A percentile compares a stretch with the other conserved stretches of the same genome.
phyloP scores from a whole-genome alignment of 2,113 vertebrate species.

The Melanocharis versteri region DNA sequence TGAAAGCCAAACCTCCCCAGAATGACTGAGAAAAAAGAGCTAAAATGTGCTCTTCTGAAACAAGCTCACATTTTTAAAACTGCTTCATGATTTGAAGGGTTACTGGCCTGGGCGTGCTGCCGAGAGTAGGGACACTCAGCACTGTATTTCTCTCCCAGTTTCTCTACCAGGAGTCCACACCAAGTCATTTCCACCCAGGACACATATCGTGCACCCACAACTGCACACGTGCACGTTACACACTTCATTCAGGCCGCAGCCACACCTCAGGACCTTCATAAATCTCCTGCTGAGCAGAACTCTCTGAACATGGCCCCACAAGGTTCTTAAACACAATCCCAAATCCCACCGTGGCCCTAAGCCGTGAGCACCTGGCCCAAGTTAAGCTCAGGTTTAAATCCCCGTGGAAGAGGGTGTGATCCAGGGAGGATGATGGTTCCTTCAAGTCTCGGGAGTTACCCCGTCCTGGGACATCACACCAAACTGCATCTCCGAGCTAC shows the following conservation, averaged over 20 bases:
- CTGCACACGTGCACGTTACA: neutral
- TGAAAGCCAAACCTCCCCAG: neutral
- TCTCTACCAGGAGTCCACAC: neutral
- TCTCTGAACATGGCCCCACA: neutral
- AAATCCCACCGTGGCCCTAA: neutral
- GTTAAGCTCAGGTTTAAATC: neutral
- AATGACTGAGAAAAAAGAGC: neutral
- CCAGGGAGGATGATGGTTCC: neutral
- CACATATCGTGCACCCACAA: rapidly evolving
- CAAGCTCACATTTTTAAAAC: neutral
- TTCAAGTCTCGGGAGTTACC: rapidly evolving
- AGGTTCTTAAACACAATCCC: neutral
- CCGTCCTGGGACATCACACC: neutral
- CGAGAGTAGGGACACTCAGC: rapidly evolving
- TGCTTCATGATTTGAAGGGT: neutral
- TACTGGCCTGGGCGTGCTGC: neutral
- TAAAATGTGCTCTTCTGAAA: neutral
- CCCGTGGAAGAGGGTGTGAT: rapidly evolving
- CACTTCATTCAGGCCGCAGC: neutral
- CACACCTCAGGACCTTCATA: neutral
- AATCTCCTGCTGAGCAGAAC: neutral
- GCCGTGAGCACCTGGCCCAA: neutral
- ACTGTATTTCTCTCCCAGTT: neutral
- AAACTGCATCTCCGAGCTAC: neutral
- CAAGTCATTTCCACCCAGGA: neutral